Evolutionary conservation across 2,113 vertebrate genomes (phyloP).

Genomic region (Mirza zaza): DNA sequence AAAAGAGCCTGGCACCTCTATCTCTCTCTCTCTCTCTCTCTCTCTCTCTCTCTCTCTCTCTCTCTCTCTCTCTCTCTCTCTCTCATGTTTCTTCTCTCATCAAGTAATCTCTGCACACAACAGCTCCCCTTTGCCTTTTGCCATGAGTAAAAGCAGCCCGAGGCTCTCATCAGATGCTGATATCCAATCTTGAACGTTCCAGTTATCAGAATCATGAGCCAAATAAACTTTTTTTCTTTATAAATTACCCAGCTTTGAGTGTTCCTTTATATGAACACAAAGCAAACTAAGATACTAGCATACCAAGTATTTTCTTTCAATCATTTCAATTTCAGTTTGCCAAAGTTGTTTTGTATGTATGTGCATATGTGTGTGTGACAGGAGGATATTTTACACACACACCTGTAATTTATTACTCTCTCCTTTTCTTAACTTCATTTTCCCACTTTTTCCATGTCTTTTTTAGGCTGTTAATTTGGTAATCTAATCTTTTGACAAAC

Average conservation of each 20-base stretch:
- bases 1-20: background rate
- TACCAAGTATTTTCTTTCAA: background rate
- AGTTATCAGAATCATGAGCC: background rate
- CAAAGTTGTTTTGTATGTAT: background rate
- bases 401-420: background rate
- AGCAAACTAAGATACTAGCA: background rate
- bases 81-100: background rate
- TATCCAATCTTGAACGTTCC: background rate
- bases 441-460: background rate
- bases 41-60: background rate
- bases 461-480: conserved; percentile 13
- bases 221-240: background rate
- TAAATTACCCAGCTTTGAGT: background rate
- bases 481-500: conserved; percentile 13
- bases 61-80: background rate
- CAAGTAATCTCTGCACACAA: background rate
- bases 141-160: background rate
- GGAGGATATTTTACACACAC: background rate
- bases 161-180: background rate
- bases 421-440: background rate
- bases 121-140: background rate
- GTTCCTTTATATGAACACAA: background rate
- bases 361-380: background rate
- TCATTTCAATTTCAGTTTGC: conserved; percentile 48
- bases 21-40: no score